Evolutionary conservation across 2,797 vertebrate species (phyloP).

Genomic region (Triplophysa bombifrons): DNA sequence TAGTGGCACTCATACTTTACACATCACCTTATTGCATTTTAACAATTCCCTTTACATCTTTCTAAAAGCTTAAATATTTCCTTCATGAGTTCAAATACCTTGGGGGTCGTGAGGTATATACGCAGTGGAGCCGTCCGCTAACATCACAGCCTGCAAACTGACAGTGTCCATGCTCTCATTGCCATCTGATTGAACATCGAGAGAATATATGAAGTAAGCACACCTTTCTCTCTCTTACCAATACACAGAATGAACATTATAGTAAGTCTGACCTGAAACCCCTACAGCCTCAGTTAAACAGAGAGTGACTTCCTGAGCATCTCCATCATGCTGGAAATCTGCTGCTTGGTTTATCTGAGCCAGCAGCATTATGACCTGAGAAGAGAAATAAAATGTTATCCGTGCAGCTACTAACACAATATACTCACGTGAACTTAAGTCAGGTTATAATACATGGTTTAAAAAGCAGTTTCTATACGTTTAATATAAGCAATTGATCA

Average conservation of each 20-base stretch:
- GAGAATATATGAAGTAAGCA: neutral
- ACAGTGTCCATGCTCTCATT: conserved; percentile 94
- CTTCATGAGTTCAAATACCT: conserved; percentile 65
- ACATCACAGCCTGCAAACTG: conserved; percentile 94
- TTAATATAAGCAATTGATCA: no score
- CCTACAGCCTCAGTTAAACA: conserved; percentile 93
- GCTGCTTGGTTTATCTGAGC: conserved; percentile 94
- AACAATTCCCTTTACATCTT: neutral
- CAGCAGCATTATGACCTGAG: conserved; percentile 85
- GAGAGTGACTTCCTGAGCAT: conserved; percentile 91
- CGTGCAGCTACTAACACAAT: no score
- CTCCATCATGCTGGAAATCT: conserved; percentile 93
- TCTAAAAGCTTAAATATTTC: neutral
- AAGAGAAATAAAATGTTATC: neutral
- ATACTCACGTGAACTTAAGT: no score
- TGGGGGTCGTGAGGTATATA: conserved; percentile 94
- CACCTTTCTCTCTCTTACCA: neutral
- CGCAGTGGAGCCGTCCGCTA: conserved; percentile 94
- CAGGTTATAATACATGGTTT: no score
- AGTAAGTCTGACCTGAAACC: conserved; percentile 82
- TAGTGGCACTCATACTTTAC: neutral
- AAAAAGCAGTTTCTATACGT: neutral
- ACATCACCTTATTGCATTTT: no score
- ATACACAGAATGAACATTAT: neutral
- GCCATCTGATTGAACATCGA: conserved; percentile 76